Percentiles rank a stretch among this genome's conserved stretches.
phyloP scores from a whole-genome alignment of 2,888 invertebrate genomes.

The Sarcophaga subvicina region DNA sequence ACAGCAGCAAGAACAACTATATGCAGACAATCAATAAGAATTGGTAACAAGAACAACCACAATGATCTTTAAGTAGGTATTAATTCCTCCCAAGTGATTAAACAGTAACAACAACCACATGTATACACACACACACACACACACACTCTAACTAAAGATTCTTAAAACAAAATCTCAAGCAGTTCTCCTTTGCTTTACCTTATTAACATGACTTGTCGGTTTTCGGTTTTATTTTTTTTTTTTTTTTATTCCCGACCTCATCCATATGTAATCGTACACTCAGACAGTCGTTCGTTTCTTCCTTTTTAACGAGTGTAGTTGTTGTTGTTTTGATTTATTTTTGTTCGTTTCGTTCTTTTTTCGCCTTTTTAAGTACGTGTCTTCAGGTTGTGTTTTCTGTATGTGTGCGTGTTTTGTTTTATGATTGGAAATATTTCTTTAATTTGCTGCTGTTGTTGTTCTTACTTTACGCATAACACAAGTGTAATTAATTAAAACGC shows the following conservation, averaged over 20 bases:
- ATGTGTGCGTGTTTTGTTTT: conserved; percentile 36
- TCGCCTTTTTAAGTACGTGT: neutral
- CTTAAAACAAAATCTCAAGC: neutral
- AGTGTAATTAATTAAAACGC: conserved; percentile 79
- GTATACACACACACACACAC: neutral
- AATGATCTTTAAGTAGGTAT: conserved; percentile 78
- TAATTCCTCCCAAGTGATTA: conserved; percentile 76
- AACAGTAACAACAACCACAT: conserved; percentile 39
- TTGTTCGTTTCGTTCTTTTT: neutral
- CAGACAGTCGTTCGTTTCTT: conserved; percentile 26
- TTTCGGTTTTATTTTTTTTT: neutral
- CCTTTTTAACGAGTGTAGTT: conserved; percentile 46
- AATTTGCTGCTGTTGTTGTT: neutral
- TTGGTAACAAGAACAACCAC: conserved; percentile 42
- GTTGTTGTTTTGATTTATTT: conserved; percentile 3
- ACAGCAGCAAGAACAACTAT: conserved; percentile 23
- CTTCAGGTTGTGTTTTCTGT: neutral
- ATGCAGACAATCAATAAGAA: conserved; percentile 25
- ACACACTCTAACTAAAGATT: neutral
- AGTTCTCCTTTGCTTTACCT: conserved; percentile 8
- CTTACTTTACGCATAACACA: conserved; percentile 65
- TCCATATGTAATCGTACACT: neutral
- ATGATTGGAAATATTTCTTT: conserved; percentile 67
- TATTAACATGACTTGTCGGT: conserved; percentile 58
- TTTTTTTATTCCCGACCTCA: conserved; percentile 18